A percentile compares a stretch with the other conserved stretches of the same genome.
phyloP scores from a whole-genome alignment of 2,888 invertebrate genomes.

The Pyrrhosoma nymphula region DNA sequence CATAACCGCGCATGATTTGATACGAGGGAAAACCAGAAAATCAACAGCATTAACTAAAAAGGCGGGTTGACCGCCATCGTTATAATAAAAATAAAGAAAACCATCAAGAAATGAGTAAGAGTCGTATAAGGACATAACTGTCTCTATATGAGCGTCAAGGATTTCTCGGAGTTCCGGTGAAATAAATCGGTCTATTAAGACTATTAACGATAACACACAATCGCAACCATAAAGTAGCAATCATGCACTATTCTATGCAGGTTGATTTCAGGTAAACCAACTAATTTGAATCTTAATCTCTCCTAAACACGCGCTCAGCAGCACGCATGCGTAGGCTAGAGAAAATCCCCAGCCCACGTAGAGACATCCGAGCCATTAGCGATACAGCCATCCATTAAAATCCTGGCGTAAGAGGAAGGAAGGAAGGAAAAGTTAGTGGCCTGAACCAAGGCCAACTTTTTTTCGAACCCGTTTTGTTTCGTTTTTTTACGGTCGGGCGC shows the following conservation, averaged over 20 bases:
- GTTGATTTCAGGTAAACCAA: not conserved
- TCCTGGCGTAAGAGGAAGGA: not conserved
- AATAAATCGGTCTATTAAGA: not conserved
- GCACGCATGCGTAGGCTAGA: not conserved
- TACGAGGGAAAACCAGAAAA: not conserved
- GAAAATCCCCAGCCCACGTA: constrained; percentile 3
- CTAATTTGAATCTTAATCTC: constrained; percentile 18
- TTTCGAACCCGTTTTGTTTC: constrained; percentile 35
- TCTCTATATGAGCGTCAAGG: not conserved
- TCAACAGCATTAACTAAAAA: not conserved
- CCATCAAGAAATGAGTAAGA: not conserved
- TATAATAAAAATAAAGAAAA: not conserved
- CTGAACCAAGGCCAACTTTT: constrained; percentile 62
- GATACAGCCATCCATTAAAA: constrained; percentile 44
- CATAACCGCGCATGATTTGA: not conserved
- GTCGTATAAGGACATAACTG: not conserved
- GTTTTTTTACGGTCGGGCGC: not conserved
- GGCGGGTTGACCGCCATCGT: not conserved
- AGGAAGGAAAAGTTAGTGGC: constrained; percentile 50
- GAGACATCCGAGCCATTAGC: not conserved
- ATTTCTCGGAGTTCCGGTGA: not conserved
- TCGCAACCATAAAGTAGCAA: not conserved
- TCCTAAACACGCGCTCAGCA: not conserved
- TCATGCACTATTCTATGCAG: not conserved
- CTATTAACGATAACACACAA: not conserved